These are phyloP conservation scores for Euplagia quadripunctaria DNA, from an alignment of 2,888 invertebrate species.

Conservation along the genomic window DNA sequence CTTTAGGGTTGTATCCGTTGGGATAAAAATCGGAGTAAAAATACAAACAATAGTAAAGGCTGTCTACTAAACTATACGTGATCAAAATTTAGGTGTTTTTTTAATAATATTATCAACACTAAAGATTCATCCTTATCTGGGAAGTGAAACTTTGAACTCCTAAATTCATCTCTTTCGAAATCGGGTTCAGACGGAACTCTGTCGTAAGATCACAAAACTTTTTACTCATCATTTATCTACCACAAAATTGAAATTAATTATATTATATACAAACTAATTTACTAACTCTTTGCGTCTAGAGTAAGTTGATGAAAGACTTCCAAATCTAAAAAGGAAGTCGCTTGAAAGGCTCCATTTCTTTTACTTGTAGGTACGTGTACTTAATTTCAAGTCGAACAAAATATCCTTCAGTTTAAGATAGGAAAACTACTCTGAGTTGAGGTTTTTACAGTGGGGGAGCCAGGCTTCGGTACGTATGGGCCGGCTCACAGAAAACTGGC, in stretches of 20 bases:
- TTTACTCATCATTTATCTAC: neutral
- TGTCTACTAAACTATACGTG: neutral
- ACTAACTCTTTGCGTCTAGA: neutral
- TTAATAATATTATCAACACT: neutral
- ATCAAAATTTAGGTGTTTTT: neutral
- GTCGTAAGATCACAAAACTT: no score
- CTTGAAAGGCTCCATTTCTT: neutral
- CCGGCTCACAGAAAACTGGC: no score
- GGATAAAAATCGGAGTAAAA: conserved; percentile 3
- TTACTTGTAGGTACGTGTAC: neutral
- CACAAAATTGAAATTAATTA: neutral
- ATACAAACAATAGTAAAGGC: neutral
- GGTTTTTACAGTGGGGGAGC: neutral
- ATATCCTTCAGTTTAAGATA: neutral
- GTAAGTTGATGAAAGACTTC: neutral
- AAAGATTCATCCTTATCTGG: neutral
- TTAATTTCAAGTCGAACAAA: neutral
- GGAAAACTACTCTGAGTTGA: neutral
- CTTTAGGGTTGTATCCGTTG: conserved; percentile 6
- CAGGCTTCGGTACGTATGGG: no score
- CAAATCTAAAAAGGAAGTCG: neutral
- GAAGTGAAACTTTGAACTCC: no score
- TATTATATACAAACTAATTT: neutral
- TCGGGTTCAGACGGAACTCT: no score
- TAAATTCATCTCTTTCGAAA: no score